phyloP scores from a whole-genome alignment of 2,113 vertebrate genomes.

The Eublepharis macularius region DNA sequence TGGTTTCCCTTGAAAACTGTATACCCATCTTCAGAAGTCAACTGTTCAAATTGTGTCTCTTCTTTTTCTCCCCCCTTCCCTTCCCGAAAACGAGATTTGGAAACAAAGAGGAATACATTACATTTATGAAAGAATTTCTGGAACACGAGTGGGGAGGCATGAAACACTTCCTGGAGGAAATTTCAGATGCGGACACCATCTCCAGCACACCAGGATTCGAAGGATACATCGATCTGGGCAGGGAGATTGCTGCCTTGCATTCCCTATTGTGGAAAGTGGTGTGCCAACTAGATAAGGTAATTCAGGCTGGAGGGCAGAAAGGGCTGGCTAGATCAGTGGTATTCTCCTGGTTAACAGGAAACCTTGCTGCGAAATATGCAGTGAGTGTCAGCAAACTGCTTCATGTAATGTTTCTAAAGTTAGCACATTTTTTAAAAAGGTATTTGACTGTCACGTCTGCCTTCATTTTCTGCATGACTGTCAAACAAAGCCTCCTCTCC shows the following conservation, averaged over 20 bases:
- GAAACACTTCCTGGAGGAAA: constrained; percentile 94
- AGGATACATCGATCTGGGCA: constrained; percentile 94
- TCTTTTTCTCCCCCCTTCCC: not conserved
- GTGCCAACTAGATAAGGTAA: constrained; percentile 96
- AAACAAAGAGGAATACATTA: constrained; percentile 98
- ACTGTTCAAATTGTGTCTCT: not conserved
- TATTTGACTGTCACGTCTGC: constrained; percentile 8
- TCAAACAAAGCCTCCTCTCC: not conserved
- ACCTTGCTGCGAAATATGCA: constrained; percentile 3
- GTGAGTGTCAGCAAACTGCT: constrained; percentile 29
- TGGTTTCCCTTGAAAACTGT: not conserved
- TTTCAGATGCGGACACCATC: constrained; percentile 91
- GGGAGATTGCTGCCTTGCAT: constrained; percentile 93
- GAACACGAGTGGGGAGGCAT: constrained; percentile 96
- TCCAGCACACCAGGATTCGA: constrained; percentile 92
- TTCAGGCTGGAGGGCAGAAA: constrained; percentile 37
- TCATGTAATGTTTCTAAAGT: constrained; percentile 1
- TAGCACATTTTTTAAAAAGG: constrained; percentile 20
- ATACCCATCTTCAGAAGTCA: constrained; percentile 3
- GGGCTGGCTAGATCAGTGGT: fast-evolving
- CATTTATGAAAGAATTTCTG: constrained; percentile 97
- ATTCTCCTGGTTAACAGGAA: constrained; percentile 21
- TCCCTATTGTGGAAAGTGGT: constrained; percentile 94
- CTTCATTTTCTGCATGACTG: not conserved
- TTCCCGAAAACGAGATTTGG: constrained; percentile 86